A percentile compares a stretch with the other conserved stretches of the same genome.
These are phyloP conservation scores for Drosophila borealis DNA, from an alignment of 2,888 invertebrate genomes.

Conservation along the genomic window DNA sequence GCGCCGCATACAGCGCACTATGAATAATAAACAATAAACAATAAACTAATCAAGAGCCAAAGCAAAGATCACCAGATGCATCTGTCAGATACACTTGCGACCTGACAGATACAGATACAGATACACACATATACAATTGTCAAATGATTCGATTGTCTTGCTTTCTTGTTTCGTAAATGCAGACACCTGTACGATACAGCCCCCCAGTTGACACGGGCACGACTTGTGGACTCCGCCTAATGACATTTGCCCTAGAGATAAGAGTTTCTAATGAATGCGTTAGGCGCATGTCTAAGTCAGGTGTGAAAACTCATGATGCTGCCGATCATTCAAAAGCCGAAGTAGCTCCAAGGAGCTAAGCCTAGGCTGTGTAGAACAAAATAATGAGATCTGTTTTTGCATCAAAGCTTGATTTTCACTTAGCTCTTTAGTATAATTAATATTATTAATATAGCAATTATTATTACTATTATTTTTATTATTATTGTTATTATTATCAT, in stretches of 20 bases:
- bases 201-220: conserved; percentile 15
- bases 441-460: too few species aligned
- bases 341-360: background rate
- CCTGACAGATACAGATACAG: conserved; percentile 14
- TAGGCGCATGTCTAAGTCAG: background rate
- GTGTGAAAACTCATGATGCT: conserved; percentile 2
- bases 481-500: too few species aligned
- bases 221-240: conserved; percentile 5
- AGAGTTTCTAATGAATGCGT: conserved; percentile 17
- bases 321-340: background rate
- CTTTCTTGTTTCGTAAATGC: conserved; percentile 2
- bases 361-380: too few species aligned
- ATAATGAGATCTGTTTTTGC: too few species aligned
- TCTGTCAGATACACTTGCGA: conserved; percentile 30
- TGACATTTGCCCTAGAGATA: conserved; percentile 18
- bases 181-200: background rate
- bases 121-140: conserved; percentile 37
- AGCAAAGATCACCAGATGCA: conserved; percentile 31
- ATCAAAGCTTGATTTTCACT: too few species aligned
- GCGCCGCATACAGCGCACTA: conserved; percentile 53
- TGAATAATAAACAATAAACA: conserved; percentile 70
- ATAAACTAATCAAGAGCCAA: conserved; percentile 71
- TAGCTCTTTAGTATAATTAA: too few species aligned
- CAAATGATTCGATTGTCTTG: conserved; percentile 70
- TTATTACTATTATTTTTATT: too few species aligned